Evolutionary conservation across 2,797 vertebrate genomes (phyloP).

Genomic region (Centropyge bicolor): DNA sequence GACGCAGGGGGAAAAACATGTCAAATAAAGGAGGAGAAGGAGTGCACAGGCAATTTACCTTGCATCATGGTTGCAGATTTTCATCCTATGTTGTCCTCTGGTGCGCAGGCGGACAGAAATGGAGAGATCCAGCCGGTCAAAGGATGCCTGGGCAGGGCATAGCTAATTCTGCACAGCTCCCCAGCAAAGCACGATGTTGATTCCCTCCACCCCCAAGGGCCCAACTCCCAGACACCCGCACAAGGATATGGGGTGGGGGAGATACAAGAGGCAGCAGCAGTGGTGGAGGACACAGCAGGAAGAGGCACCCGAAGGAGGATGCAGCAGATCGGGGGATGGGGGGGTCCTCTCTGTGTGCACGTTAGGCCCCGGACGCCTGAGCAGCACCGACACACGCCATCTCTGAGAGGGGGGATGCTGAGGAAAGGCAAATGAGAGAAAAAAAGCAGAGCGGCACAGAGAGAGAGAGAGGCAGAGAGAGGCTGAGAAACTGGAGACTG

Average conservation of each 20-base stretch:
- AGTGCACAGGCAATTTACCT: conserved; percentile 77
- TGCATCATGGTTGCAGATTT: conserved; percentile 89
- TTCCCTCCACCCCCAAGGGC: conserved; percentile 74
- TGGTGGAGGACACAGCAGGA: conserved; percentile 52
- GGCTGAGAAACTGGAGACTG: conserved; percentile 35
- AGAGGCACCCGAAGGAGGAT: conserved; percentile 51
- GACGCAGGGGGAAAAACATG: conserved; percentile 40
- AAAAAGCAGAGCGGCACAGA: conserved; percentile 50
- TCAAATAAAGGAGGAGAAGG: conserved; percentile 16
- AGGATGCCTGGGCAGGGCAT: conserved; percentile 80
- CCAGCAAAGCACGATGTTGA: conserved; percentile 70
- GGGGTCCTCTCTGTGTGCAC: conserved; percentile 52
- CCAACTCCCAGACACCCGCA: conserved; percentile 69
- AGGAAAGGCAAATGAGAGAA: conserved; percentile 72
- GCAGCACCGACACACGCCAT: conserved; percentile 82
- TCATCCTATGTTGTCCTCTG: conserved; percentile 84
- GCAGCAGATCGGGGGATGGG: conserved; percentile 50
- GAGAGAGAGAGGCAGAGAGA: conserved; percentile 54
- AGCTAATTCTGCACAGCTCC: conserved; percentile 73
- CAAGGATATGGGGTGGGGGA: conserved; percentile 50
- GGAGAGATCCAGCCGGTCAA: conserved; percentile 69
- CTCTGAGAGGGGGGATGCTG: conserved; percentile 82
- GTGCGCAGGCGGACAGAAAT: conserved; percentile 59
- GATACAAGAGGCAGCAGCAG: conserved; percentile 36
- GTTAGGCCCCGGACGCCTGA: conserved; percentile 77